Percentiles rank a stretch among this genome's conserved stretches.
phyloP scores from a whole-genome alignment of 2,888 invertebrate species.

The Entomobrya multifasciata region DNA sequence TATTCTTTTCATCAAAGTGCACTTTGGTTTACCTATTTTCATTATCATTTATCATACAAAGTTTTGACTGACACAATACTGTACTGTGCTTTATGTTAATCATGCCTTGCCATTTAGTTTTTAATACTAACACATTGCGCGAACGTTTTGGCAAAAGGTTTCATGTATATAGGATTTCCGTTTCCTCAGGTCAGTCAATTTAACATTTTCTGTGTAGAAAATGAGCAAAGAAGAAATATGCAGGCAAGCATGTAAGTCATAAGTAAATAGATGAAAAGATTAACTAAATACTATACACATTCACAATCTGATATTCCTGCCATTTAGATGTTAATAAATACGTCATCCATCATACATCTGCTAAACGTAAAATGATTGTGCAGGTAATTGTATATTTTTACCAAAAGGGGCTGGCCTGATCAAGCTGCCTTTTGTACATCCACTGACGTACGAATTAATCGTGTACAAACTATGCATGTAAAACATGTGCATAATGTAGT shows the following conservation, averaged over 20 bases:
- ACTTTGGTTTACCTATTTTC: conserved; percentile 9
- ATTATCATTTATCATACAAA: conserved; percentile 1
- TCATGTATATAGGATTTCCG: conserved; percentile 65
- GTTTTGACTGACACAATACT: neutral
- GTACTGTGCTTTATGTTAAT: too few species aligned
- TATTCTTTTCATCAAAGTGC: conserved; percentile 27
- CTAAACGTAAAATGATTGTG: neutral
- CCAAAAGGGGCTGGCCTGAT: conserved; percentile 37
- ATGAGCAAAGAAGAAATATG: conserved; percentile 12
- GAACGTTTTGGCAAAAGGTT: too few species aligned
- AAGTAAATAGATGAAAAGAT: conserved; percentile 21
- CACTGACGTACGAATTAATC: conserved; percentile 13
- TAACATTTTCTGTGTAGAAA: conserved; percentile 33
- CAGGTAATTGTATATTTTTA: neutral
- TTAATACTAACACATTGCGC: conserved; percentile 6
- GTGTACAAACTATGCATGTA: conserved; percentile 11
- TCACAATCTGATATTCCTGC: too few species aligned
- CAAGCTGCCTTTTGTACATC: conserved; percentile 34
- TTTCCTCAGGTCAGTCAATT: conserved; percentile 73
- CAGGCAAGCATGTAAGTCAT: conserved; percentile 30
- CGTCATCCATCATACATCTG: neutral
- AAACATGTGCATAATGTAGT: neutral
- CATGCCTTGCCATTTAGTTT: neutral
- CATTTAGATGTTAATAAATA: neutral
- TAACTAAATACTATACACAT: conserved; percentile 6